Evolutionary conservation across 2,113 vertebrate species (phyloP).

Genomic region (Oreocharis arfaki): DNA sequence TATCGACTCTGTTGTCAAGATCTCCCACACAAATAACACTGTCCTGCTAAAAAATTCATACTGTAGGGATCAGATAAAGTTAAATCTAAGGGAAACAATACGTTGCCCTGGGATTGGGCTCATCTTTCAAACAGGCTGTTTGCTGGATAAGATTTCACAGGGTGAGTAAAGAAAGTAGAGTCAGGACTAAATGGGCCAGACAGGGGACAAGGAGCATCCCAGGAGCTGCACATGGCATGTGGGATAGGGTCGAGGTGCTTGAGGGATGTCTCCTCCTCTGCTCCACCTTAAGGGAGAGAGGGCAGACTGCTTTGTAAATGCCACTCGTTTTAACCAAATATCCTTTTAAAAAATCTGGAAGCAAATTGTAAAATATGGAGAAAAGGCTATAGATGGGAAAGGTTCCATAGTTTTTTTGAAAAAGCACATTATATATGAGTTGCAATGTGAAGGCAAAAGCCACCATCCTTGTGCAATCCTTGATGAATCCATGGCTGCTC

Average conservation of each 20-base stretch:
- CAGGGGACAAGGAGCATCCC: not conserved
- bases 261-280: not conserved
- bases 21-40: not conserved
- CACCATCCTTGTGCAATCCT: not conserved
- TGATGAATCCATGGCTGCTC: not conserved
- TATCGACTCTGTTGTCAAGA: not conserved
- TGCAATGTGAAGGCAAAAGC: not conserved
- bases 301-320: not conserved
- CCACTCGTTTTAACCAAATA: not conserved
- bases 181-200: not conserved
- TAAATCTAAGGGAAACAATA: not conserved
- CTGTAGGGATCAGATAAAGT: not conserved
- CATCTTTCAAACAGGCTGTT: not conserved
- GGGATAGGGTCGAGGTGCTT: fast-evolving
- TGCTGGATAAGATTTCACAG: not conserved
- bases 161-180: not conserved
- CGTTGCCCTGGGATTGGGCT: not conserved
- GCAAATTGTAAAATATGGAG: not conserved
- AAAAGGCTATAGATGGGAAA: not conserved
- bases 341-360: not conserved
- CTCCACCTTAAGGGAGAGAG: not conserved
- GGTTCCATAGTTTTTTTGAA: not conserved
- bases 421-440: not conserved
- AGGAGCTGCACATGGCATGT: not conserved
- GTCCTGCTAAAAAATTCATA: not conserved